phyloP scores from a whole-genome alignment of 2,113 vertebrate genomes.

The Argyrosomus japonicus region DNA sequence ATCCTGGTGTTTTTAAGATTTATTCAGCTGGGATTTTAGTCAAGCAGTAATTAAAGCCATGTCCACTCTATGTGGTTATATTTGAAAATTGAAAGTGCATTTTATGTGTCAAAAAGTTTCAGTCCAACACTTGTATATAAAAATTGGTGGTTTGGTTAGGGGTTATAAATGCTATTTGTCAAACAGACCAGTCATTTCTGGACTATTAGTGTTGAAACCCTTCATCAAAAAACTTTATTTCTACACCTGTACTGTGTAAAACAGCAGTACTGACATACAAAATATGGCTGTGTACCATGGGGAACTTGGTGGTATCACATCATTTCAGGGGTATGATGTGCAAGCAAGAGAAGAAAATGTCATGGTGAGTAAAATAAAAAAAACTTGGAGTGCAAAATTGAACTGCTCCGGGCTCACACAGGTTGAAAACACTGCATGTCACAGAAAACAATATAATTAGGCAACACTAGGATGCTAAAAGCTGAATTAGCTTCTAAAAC shows the following conservation, averaged over 20 bases:
- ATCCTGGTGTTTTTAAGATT: neutral
- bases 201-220: neutral
- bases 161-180: neutral
- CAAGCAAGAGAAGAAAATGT: neutral
- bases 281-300: neutral
- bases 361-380: neutral
- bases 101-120: slow-evolving; percentile 12
- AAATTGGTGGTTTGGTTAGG: neutral
- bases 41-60: neutral
- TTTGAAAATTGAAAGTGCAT: neutral
- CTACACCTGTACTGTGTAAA: neutral
- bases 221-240: neutral
- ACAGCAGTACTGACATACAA: neutral
- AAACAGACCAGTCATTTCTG: neutral
- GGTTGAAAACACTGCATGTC: neutral
- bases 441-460: neutral
- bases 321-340: neutral
- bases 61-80: neutral
- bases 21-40: neutral
- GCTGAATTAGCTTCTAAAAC: neutral
- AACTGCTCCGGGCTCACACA: neutral
- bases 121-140: neutral
- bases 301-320: neutral
- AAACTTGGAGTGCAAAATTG: neutral
- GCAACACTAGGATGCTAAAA: no score